Percentiles rank a stretch among this genome's conserved stretches.
These are phyloP conservation scores for Prunella himalayana DNA, from an alignment of 2,113 vertebrate genomes.

Conservation along the genomic window DNA sequence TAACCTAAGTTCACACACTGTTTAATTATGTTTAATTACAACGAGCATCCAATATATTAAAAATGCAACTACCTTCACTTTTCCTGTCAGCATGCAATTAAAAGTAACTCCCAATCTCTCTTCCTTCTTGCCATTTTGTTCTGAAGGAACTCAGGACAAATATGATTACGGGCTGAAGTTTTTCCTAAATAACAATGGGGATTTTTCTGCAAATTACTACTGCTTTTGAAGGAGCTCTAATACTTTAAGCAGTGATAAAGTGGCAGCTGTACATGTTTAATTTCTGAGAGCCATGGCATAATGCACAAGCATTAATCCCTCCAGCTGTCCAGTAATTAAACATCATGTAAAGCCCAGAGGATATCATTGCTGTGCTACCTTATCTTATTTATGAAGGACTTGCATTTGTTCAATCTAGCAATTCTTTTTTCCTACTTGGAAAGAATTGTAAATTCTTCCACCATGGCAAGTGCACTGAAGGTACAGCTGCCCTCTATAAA, in stretches of 20 bases:
- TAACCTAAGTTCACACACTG: neutral
- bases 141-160: slow-evolving; percentile 19
- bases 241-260: slow-evolving; percentile 69
- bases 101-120: neutral
- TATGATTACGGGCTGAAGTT: slow-evolving; percentile 24
- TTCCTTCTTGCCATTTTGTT: neutral
- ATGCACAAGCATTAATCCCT: slow-evolving; percentile 62
- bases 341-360: slow-evolving; percentile 46
- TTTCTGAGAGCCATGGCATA: slow-evolving; percentile 59
- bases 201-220: slow-evolving; percentile 59
- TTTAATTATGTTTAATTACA: slow-evolving; percentile 28
- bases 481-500: neutral
- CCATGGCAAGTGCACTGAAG: neutral
- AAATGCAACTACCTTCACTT: neutral
- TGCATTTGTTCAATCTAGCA: slow-evolving; percentile 21
- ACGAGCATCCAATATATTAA: neutral
- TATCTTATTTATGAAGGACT: slow-evolving; percentile 53
- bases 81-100: neutral
- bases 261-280: slow-evolving; percentile 68
- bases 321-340: slow-evolving; percentile 71
- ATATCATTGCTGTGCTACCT: slow-evolving; percentile 45
- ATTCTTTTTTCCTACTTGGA: neutral
- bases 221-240: slow-evolving; percentile 56
- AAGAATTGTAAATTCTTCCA: slow-evolving; percentile 7
- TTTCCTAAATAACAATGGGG: slow-evolving; percentile 49